Evolutionary conservation across 1,140 invertebrate genomes (phyloP), one percentile per base, ranked within the genome.

Genomic region (Apis florea): DNA sequence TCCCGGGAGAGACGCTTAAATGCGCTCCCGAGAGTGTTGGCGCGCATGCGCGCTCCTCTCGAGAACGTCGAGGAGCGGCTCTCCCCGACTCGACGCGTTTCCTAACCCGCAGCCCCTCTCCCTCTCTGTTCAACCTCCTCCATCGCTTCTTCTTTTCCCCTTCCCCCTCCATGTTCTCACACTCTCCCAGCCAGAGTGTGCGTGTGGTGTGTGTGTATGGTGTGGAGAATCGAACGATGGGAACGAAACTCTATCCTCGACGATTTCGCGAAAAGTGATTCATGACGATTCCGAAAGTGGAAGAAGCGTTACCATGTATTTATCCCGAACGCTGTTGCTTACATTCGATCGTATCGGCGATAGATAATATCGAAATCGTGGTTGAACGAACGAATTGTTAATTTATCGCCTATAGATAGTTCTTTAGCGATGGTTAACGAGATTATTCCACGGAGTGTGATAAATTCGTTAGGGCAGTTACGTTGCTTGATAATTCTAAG

Each of bases 31-130:
- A 87, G 83, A 79, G 82, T 88, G 70, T 82, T 82, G 78, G 74
- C 86, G 82, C 86, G 86, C 86, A 87, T 88, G 86, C 86, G 86
- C 82, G 21, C 71, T 83, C 40, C 31, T 72, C 72, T 81, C 56
- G 71, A 26, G 59, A 40, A 59, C 66, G 72, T 53, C 76, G 76
- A 81, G 64, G 59, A 85, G 73, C 56, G 68, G 47, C 71, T 67
- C 74, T 54, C 64, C 40, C 26, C 67, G 40, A 51, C 5, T 4
- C 31, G 31, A 40, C 31, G 31, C 31, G 13, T 73, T 61, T 53
- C 76, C 68, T 53, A 47, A 61, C 69, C 54, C 74, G 59, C 49
- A 24, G 24, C 49, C 61, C 21, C 61, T 63, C 61, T 63, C 59
- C 17, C 13, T 40, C 31, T 40, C 31, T 40, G 31, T 40, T 40